Conservation (phyloP, 2,888 invertebrate genomes). For the Hydrotaea diabolus region DNA sequence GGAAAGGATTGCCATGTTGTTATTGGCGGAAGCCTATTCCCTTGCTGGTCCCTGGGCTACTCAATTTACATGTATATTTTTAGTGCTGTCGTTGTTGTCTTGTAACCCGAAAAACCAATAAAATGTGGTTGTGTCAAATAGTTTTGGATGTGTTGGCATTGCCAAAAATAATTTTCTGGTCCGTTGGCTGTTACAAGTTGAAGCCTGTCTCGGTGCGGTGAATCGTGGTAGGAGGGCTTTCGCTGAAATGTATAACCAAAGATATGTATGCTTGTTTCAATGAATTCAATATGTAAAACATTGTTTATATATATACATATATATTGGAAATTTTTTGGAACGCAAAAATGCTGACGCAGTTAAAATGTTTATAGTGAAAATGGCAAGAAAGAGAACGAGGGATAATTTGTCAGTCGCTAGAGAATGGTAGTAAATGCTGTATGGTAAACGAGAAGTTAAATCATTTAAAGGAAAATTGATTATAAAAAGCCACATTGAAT, state of each 20-base stretch:
- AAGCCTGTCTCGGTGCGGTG: constrained; percentile 5
- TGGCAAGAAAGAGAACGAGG: too few species aligned
- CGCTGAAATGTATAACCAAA: background rate
- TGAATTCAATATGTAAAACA: too few species aligned
- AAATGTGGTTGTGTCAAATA: constrained; percentile 50
- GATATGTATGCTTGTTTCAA: background rate
- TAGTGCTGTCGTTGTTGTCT: background rate
- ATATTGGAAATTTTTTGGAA: too few species aligned
- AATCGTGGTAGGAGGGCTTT: background rate
- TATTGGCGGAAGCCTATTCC: background rate
- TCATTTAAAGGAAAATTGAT: too few species aligned
- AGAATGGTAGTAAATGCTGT: too few species aligned
- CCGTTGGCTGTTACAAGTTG: background rate
- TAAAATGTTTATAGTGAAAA: too few species aligned
- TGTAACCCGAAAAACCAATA: constrained; percentile 46
- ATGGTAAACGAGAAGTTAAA: too few species aligned
- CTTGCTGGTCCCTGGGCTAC: too few species aligned
- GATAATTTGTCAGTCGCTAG: too few species aligned
- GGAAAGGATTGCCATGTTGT: background rate
- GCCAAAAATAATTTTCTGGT: constrained; percentile 50
- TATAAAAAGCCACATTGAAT: too few species aligned
- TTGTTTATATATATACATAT: too few species aligned
- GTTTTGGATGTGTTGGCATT: constrained; percentile 30
- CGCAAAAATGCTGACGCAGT: too few species aligned
- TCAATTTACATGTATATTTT: background rate